Conservation (phyloP, 2,888 invertebrate genomes). For the Drosophila nr. fundita region DNA sequence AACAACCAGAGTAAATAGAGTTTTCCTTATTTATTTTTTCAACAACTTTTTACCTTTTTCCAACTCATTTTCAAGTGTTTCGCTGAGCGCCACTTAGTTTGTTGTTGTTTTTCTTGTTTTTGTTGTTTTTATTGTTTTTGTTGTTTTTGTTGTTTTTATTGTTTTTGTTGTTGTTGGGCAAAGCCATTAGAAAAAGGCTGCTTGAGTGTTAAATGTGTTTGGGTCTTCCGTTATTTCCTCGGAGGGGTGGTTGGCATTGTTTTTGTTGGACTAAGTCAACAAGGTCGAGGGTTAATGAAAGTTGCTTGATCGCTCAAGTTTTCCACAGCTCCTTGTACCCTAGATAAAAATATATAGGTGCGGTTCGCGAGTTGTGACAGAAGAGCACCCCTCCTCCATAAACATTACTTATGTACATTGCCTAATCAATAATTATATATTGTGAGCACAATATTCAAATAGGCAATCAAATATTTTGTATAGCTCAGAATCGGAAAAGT, state of each 20-base stretch:
- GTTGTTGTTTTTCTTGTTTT: conserved; percentile 31
- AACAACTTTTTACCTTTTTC: conserved; percentile 74
- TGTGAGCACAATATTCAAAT: neutral
- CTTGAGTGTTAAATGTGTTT: conserved; percentile 54
- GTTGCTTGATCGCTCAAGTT: conserved; percentile 34
- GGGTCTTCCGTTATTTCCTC: conserved; percentile 23
- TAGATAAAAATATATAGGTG: neutral
- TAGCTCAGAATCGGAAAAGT: neutral
- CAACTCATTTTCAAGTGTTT: conserved; percentile 74
- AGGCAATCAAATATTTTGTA: neutral
- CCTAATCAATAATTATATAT: neutral
- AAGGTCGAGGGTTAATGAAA: conserved; percentile 76
- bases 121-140: conserved; percentile 20
- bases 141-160: conserved; percentile 19
- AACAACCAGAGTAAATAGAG: conserved; percentile 50
- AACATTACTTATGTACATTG: neutral
- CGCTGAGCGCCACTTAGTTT: conserved; percentile 67
- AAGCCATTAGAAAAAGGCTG: conserved; percentile 74
- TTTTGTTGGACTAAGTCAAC: conserved; percentile 77
- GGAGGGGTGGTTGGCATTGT: conserved; percentile 55
- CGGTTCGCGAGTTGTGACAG: neutral
- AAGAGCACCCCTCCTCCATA: neutral
- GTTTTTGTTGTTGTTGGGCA: conserved; percentile 28
- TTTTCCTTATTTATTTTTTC: conserved; percentile 74
- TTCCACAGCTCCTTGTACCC: neutral